A percentile compares a stretch with the other conserved stretches of the same genome.
These are phyloP conservation scores for Cyrtorhinus lividipennis DNA, from an alignment of 1,140 invertebrate species.

Conservation along the genomic window DNA sequence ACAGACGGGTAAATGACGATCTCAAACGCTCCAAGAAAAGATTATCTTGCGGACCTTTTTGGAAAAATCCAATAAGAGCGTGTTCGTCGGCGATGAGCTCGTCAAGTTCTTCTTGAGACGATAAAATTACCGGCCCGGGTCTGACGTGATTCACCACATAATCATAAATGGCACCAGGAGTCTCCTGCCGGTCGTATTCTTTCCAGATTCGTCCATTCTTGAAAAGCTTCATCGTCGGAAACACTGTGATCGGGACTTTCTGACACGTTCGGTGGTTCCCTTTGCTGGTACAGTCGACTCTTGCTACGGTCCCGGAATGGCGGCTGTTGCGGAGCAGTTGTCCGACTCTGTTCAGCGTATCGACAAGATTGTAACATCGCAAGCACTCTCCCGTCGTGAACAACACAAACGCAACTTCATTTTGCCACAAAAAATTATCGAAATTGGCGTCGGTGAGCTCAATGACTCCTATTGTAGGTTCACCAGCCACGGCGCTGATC, in stretches of 20 bases:
- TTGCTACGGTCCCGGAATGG: conserved; percentile 48
- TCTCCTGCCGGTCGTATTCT: not conserved
- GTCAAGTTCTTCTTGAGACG: not conserved
- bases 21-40: conserved; percentile 55
- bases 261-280: conserved; percentile 33
- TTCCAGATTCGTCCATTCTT: not conserved
- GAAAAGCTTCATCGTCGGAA: not conserved
- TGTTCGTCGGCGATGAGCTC: not conserved
- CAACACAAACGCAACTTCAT: no score
- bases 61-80: not conserved
- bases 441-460: no score
- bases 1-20: not conserved
- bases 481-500: no score
- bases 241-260: not conserved
- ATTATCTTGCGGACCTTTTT: not conserved
- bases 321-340: conserved; percentile 83
- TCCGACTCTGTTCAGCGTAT: conserved; percentile 64
- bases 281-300: not conserved
- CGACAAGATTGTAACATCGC: conserved; percentile 73
- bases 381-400: no score
- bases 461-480: no score
- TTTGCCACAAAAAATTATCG: no score
- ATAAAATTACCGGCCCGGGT: not conserved
- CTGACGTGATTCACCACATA: not conserved
- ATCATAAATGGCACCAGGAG: not conserved